Evolutionary conservation across 2,888 invertebrate genomes (phyloP).

Genomic region (Hypselothyrea guttata): DNA sequence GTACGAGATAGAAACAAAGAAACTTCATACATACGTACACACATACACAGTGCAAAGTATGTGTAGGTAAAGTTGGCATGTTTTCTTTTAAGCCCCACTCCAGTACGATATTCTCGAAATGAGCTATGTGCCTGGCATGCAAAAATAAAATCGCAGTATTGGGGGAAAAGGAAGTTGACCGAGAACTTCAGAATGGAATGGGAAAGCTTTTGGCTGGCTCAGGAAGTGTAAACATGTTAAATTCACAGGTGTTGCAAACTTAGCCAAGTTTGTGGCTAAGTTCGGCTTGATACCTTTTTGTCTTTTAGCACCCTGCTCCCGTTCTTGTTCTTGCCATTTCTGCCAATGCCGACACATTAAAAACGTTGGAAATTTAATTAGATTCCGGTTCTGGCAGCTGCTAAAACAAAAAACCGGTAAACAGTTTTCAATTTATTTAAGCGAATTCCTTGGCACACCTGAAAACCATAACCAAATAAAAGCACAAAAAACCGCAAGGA

Average conservation of each 20-base stretch:
- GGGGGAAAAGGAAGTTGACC: slow-evolving; percentile 22
- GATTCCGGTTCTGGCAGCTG: slow-evolving; percentile 41
- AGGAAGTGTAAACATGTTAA: slow-evolving; percentile 53
- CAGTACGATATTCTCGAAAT: slow-evolving; percentile 41
- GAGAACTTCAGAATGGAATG: slow-evolving; percentile 41
- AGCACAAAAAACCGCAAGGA: neutral
- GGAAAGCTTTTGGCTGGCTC: slow-evolving; percentile 9
- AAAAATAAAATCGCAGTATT: slow-evolving; percentile 31
- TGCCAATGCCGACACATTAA: slow-evolving; percentile 43
- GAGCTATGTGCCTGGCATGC: slow-evolving; percentile 66
- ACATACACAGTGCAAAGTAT: neutral
- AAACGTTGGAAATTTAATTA: slow-evolving; percentile 60
- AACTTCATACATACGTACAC: slow-evolving; percentile 1
- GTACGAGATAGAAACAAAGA: neutral
- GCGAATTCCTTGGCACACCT: slow-evolving; percentile 46
- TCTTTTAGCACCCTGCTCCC: neutral
- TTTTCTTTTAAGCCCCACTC: slow-evolving; percentile 29
- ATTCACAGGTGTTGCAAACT: slow-evolving; percentile 56
- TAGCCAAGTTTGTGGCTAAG: slow-evolving; percentile 31
- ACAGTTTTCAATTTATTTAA: slow-evolving; percentile 69
- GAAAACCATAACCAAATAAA: slow-evolving; percentile 10
- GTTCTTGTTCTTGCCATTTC: slow-evolving; percentile 6
- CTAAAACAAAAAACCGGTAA: slow-evolving; percentile 51
- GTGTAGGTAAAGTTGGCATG: slow-evolving; percentile 28
- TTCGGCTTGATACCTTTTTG: neutral